Evolutionary conservation across 2,888 invertebrate genomes (phyloP).

Genomic region (Lasioglossum lativentre): DNA sequence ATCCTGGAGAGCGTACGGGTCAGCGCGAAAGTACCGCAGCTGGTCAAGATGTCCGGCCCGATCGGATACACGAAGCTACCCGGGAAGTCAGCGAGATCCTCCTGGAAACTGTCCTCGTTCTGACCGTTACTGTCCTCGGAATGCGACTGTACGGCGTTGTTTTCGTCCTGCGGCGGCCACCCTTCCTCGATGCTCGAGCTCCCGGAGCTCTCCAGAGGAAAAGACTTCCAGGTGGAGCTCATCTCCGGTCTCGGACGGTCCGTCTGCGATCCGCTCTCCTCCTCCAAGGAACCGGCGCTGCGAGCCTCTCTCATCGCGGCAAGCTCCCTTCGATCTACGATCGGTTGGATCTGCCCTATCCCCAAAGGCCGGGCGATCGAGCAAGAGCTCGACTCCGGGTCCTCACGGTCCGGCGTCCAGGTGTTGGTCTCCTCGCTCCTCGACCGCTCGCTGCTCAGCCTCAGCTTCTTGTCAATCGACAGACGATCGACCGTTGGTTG

Average conservation of each 20-base stretch:
- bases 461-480: conserved; percentile 84
- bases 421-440: conserved; percentile 92
- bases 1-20: conserved; percentile 93
- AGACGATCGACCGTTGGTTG: conserved; percentile 69
- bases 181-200: conserved; percentile 95
- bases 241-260: conserved; percentile 87
- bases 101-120: conserved; percentile 87
- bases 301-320: conserved; percentile 77
- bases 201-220: conserved; percentile 93
- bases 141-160: conserved; percentile 77
- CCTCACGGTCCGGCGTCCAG: conserved; percentile 88
- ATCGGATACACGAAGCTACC: conserved; percentile 91
- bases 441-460: conserved; percentile 91
- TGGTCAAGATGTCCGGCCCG: conserved; percentile 89
- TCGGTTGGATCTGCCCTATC: conserved; percentile 87
- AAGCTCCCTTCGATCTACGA: conserved; percentile 81
- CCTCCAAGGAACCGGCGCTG: conserved; percentile 77
- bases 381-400: conserved; percentile 87
- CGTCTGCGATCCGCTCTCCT: conserved; percentile 76
- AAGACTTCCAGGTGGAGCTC: conserved; percentile 93
- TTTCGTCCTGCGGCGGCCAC: conserved; percentile 90
- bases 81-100: conserved; percentile 91
- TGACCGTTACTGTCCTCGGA: conserved; percentile 81
- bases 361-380: conserved; percentile 92
- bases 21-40: conserved; percentile 90